Base-by-base conservation (phyloP, 2,113 vertebrate species). In the Neolamprologus brichardi region DNA sequence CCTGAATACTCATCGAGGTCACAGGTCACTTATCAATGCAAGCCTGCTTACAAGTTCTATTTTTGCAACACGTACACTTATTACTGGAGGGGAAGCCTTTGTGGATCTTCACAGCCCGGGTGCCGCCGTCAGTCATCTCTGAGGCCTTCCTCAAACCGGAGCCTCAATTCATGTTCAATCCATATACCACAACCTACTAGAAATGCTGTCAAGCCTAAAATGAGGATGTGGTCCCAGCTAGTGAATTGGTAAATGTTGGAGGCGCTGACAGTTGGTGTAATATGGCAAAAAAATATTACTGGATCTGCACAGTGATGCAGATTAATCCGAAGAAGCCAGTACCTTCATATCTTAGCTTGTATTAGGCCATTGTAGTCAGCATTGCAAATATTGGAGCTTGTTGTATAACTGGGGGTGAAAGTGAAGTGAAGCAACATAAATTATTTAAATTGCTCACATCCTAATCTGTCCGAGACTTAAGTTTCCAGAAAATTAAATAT, bases 361-460 rank as follows among this genome's bases (percentile, higher is more conserved):
- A 72, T 25, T 44, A 25, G 37, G 20, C 8, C 13, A 25, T 44
- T 72, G 64, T 44, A 72, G 64, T 25, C 20, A 72, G 13, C 3
- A 28, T 15, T 30, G 34, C 20, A 39, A 53, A 58, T 39, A 8
- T 46, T 41, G 14, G 64, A 72, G 13, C 5, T 44, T 25, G 64
- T 44, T 72, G 13, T 70, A 70, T 70, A 70, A 70, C 64, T 70
- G 37, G 20, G 34, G 20, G 34, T 25, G 64, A 70, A 70, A 41
- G 37, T 70, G 7, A 41, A 39, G 62, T 41, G 64, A 70, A 70
- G 18, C 32, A 20, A 70, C 37, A 41, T 58, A 54, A 58, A 41
- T 81, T 44, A 81, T 81, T 80, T 23, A 54, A 75, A 56, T 75
- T 54, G 14, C 37, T 30, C 44, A 44, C 49, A 17, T 75, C 51